Evolutionary conservation across 1,140 invertebrate genomes (phyloP).

Genomic region (Scaptomyza hsui): DNA sequence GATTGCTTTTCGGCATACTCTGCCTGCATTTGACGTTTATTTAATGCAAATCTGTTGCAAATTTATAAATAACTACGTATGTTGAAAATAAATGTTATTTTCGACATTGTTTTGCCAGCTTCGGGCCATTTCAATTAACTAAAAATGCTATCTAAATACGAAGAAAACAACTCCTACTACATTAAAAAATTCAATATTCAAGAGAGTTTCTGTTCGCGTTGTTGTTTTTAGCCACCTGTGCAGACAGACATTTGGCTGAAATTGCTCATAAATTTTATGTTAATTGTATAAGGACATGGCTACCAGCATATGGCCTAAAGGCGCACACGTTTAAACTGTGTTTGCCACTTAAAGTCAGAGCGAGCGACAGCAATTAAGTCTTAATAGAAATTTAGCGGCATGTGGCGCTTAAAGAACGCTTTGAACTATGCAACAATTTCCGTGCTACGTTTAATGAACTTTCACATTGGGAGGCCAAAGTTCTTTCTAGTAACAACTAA

Average conservation of each 20-base stretch:
- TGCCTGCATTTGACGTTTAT: constrained; percentile 42
- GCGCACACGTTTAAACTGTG: constrained; percentile 30
- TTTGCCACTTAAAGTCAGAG: constrained; percentile 31
- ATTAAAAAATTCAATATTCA: constrained; percentile 51
- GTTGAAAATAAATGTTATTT: constrained; percentile 16
- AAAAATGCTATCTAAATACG: constrained; percentile 36
- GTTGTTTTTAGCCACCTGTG: constrained; percentile 45
- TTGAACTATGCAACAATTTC: constrained; percentile 31
- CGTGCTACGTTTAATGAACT: background rate
- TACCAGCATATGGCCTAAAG: constrained; percentile 9
- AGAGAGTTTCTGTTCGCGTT: constrained; percentile 13
- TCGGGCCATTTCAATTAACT: constrained; percentile 71
- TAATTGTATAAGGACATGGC: constrained; percentile 58
- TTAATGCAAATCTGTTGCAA: constrained; percentile 1
- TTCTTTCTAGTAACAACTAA: constrained; percentile 13
- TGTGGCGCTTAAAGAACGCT: constrained; percentile 3
- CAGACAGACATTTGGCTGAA: constrained; percentile 58
- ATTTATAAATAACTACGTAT: constrained; percentile 7
- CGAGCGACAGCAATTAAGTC: constrained; percentile 13
- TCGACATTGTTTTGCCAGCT: constrained; percentile 9
- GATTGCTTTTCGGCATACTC: constrained; percentile 1
- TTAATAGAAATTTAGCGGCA: constrained; percentile 6
- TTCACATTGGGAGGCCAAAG: background rate
- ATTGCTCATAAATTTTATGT: constrained; percentile 74
- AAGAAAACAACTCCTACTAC: background rate